Evolutionary conservation across 2,797 vertebrate genomes (phyloP).

Genomic region (Eulemur rubriventer): DNA sequence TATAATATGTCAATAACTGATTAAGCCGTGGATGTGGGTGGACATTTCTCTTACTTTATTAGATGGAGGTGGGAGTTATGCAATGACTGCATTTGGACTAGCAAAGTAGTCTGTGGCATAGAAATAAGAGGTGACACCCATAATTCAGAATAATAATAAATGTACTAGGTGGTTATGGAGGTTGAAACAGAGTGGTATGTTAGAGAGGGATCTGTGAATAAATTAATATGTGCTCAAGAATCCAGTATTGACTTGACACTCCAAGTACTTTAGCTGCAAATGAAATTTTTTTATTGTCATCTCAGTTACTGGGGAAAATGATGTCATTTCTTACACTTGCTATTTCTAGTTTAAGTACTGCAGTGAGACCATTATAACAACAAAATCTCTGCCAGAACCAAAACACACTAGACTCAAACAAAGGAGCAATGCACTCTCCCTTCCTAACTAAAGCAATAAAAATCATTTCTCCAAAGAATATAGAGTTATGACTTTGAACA

Average conservation of each 20-base stretch:
- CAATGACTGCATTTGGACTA: neutral
- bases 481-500: constrained; percentile 48
- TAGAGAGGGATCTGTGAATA: neutral
- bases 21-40: neutral
- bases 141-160: constrained; percentile 4
- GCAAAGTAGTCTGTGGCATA: neutral
- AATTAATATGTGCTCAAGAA: constrained; percentile 26
- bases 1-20: neutral
- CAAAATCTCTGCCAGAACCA: constrained; percentile 52
- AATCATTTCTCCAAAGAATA: constrained; percentile 37
- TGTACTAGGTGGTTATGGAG: neutral
- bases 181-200: neutral
- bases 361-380: constrained; percentile 53
- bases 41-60: neutral
- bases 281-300: constrained; percentile 40
- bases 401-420: constrained; percentile 35
- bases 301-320: constrained; percentile 34
- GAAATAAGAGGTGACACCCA: neutral
- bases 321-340: constrained; percentile 55
- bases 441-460: constrained; percentile 55
- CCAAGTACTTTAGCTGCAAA: neutral
- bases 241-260: neutral
- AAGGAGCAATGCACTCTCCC: neutral
- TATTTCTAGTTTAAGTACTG: constrained; percentile 64
- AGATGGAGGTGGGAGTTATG: neutral